Evolutionary conservation across 2,797 vertebrate species (phyloP).

Genomic region (Falco rusticolus): DNA sequence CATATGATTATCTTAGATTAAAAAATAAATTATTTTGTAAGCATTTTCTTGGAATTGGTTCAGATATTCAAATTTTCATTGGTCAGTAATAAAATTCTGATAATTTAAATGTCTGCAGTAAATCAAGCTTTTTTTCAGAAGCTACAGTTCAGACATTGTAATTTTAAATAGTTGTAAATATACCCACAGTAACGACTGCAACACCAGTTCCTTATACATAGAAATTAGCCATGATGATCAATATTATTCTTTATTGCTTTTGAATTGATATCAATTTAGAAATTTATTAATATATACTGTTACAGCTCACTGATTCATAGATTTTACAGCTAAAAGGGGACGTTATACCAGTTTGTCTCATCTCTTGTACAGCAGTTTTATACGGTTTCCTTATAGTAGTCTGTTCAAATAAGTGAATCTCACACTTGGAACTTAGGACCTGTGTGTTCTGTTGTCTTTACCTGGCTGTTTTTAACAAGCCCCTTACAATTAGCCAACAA

Average conservation of each 20-base stretch:
- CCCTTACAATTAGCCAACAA: not conserved
- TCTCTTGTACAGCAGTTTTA: not conserved
- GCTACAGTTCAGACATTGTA: not conserved
- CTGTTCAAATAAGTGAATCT: not conserved
- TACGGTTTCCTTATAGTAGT: not conserved
- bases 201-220: not conserved
- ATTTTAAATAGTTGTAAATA: constrained; percentile 10
- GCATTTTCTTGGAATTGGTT: not conserved
- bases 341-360: not conserved
- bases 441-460: not conserved
- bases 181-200: not conserved
- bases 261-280: not conserved
- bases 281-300: not conserved
- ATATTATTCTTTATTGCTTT: constrained; percentile 4
- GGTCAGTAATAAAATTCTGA: constrained; percentile 9
- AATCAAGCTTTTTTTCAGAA: not conserved
- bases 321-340: not conserved
- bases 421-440: not conserved
- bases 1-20: not conserved
- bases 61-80: not conserved
- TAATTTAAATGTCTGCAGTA: constrained; percentile 1
- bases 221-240: not conserved
- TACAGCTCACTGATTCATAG: not conserved
- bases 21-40: not conserved
- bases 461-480: not conserved